Percentiles rank a stretch among this genome's conserved stretches.
phyloP scores from a whole-genome alignment of 2,113 vertebrate genomes.

The Balaeniceps rex region DNA sequence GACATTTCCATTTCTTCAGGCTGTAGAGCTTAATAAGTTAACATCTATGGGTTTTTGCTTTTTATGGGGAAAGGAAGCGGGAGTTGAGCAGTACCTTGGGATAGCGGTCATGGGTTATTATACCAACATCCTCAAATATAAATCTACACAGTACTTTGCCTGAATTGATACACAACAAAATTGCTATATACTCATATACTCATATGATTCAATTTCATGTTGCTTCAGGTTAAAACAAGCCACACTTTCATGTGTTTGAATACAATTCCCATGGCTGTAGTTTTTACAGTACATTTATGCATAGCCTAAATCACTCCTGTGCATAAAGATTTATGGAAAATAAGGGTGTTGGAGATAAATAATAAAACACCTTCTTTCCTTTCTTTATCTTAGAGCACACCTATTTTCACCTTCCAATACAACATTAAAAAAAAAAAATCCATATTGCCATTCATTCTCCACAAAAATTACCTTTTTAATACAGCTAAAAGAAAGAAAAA shows the following conservation, averaged over 20 bases:
- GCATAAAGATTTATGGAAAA: slow-evolving; percentile 53
- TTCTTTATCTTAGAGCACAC: not conserved
- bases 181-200: slow-evolving; percentile 34
- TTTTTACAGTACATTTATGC: slow-evolving; percentile 42
- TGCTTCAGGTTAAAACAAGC: slow-evolving; percentile 74
- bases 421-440: not conserved
- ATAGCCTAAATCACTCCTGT: slow-evolving; percentile 1
- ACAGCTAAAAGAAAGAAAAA: not conserved
- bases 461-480: slow-evolving; percentile 11
- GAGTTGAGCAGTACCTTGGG: not conserved
- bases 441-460: not conserved
- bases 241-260: slow-evolving; percentile 62
- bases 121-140: slow-evolving; percentile 48
- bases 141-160: slow-evolving; percentile 26
- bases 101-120: slow-evolving; percentile 48
- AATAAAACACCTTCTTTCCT: not conserved
- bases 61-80: not conserved
- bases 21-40: not conserved
- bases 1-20: slow-evolving; percentile 27
- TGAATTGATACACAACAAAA: slow-evolving; percentile 30
- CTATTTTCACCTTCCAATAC: not conserved
- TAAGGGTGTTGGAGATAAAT: slow-evolving; percentile 38
- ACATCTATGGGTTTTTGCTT: not conserved
- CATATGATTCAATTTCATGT: slow-evolving; percentile 64
- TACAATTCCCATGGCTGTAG: slow-evolving; percentile 43